Conservation (phyloP, 2,113 vertebrate genomes). For the Podarcis raffonei region DNA sequence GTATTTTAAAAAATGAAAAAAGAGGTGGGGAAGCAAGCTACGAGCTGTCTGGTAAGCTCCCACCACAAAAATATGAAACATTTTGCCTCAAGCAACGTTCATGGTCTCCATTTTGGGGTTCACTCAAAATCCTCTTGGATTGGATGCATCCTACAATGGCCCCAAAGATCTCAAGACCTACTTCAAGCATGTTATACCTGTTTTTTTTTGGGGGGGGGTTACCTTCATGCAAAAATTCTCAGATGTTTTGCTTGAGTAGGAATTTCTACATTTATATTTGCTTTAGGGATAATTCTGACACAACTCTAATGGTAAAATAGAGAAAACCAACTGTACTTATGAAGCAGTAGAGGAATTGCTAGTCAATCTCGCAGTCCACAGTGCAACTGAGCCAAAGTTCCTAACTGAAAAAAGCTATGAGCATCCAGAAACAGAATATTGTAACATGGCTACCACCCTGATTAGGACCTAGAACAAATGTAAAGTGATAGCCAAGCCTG, state of each 20-base stretch:
- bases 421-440: neutral
- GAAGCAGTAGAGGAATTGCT: neutral
- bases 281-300: neutral
- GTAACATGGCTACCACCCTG: neutral
- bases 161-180: neutral
- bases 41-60: too few relatives aligned
- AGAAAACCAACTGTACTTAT: neutral
- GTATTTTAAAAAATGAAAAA: too few relatives aligned
- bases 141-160: too few relatives aligned
- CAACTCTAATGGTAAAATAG: neutral
- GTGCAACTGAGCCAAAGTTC: neutral
- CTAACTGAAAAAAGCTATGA: neutral
- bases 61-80: too few relatives aligned
- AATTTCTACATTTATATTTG: neutral
- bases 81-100: too few relatives aligned
- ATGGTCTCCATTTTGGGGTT: too few relatives aligned
- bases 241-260: neutral
- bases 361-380: neutral
- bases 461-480: neutral
- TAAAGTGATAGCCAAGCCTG: neutral
- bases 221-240: too few relatives aligned
- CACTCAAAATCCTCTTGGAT: too few relatives aligned
- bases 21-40: too few relatives aligned
- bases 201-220: too few relatives aligned
- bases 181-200: neutral